Percentiles rank a stretch among this genome's conserved stretches.
Evolutionary conservation across 1,140 invertebrate species (phyloP).

Genomic region (Heliconius eleuchia): DNA sequence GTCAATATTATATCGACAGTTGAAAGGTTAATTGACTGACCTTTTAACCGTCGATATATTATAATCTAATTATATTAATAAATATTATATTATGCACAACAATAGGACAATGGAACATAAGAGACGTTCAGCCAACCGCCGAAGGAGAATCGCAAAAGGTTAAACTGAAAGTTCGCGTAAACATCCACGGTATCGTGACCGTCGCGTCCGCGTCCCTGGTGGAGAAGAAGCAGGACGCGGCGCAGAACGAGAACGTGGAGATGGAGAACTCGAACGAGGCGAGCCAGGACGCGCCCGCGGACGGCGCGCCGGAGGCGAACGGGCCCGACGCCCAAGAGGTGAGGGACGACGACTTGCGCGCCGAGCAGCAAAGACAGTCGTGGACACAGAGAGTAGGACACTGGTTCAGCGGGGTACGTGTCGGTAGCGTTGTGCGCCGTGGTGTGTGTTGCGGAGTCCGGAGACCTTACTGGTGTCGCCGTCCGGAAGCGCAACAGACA

Average conservation of each 20-base stretch:
- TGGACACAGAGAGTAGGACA: constrained; percentile 85
- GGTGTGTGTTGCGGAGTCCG: constrained; percentile 63
- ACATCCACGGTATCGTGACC: constrained; percentile 95
- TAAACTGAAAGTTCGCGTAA: constrained; percentile 97
- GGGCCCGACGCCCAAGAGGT: constrained; percentile 79
- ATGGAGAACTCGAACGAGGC: constrained; percentile 79
- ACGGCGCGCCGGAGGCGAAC: constrained; percentile 75
- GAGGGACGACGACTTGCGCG: constrained; percentile 76
- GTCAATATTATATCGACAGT: too few species aligned
- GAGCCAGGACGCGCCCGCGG: constrained; percentile 76
- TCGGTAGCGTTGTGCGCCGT: constrained; percentile 65
- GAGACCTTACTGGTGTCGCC: neutral
- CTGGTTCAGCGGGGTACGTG: constrained; percentile 85
- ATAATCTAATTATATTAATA: neutral
- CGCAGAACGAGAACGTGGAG: constrained; percentile 83
- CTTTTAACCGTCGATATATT: too few species aligned
- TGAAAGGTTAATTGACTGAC: too few species aligned
- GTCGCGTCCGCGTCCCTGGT: constrained; percentile 92
- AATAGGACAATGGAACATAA: constrained; percentile 90
- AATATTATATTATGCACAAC: neutral
- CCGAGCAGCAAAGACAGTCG: constrained; percentile 83
- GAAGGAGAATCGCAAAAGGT: constrained; percentile 96
- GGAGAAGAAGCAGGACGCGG: constrained; percentile 88
- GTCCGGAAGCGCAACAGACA: constrained; percentile 57
- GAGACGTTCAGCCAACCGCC: constrained; percentile 91